A percentile compares a stretch with the other conserved stretches of the same genome.
phyloP scores from a whole-genome alignment of 2,797 vertebrate species.

The Chelonia mydas region DNA sequence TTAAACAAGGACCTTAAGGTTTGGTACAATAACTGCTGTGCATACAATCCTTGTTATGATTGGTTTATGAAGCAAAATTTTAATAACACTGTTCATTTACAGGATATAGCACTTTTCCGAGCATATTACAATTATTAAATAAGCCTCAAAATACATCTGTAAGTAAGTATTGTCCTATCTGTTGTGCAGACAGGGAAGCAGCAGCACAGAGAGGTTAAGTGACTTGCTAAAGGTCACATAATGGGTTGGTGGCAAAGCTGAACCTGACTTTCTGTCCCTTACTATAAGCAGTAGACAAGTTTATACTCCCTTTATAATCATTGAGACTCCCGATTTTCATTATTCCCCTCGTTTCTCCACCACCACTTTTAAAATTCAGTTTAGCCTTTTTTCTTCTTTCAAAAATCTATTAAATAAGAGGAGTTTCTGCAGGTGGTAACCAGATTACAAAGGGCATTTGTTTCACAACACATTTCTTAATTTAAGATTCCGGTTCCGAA shows the following conservation, averaged over 20 bases:
- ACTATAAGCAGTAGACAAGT: fast-evolving
- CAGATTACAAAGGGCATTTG: slow-evolving; percentile 33
- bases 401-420: not conserved
- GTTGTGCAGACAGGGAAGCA: slow-evolving; percentile 40
- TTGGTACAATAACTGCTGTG: slow-evolving; percentile 1
- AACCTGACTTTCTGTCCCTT: not conserved
- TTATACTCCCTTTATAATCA: not conserved
- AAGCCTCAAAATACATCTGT: slow-evolving; percentile 52
- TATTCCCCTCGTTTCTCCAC: not conserved
- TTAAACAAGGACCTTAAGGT: not conserved
- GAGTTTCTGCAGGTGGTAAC: not conserved
- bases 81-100: slow-evolving; percentile 62
- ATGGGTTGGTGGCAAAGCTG: slow-evolving; percentile 12
- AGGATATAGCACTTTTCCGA: slow-evolving; percentile 52
- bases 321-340: not conserved
- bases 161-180: slow-evolving; percentile 53
- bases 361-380: not conserved
- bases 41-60: slow-evolving; percentile 44
- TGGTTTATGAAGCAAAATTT: slow-evolving; percentile 63
- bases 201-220: slow-evolving; percentile 35
- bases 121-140: slow-evolving; percentile 64
- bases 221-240: slow-evolving; percentile 18
- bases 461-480: slow-evolving; percentile 37
- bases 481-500: slow-evolving; percentile 41
- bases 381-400: slow-evolving; percentile 13